Evolutionary conservation across 2,113 vertebrate species (phyloP).

Genomic region (Platysteira castanea): DNA sequence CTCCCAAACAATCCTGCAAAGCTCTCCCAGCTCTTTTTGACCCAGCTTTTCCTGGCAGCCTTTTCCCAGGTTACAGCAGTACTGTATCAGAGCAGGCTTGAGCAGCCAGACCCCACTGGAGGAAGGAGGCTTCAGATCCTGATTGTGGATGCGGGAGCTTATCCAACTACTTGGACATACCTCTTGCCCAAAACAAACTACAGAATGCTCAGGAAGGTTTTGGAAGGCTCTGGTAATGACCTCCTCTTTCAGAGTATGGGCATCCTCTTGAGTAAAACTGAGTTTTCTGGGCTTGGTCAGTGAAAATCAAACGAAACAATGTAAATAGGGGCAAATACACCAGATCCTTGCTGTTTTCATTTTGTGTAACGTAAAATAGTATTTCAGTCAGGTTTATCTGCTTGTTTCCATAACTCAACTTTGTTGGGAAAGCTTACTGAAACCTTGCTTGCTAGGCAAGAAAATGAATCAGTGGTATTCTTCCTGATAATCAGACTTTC

Average conservation of each 20-base stretch:
- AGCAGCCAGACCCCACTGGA: not conserved
- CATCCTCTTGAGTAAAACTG: not conserved
- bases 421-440: not conserved
- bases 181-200: not conserved
- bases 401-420: not conserved
- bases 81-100: not conserved
- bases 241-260: not conserved
- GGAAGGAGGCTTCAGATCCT: not conserved
- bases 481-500: not conserved
- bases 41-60: not conserved
- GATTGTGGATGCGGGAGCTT: accelerated
- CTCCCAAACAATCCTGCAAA: not conserved
- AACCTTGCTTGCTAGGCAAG: not conserved
- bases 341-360: not conserved
- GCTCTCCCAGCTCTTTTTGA: not conserved
- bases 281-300: not conserved
- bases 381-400: not conserved
- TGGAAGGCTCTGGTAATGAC: not conserved
- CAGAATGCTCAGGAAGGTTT: not conserved
- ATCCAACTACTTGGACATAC: not conserved
- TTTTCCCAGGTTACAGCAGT: not conserved
- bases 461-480: not conserved
- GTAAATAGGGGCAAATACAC: not conserved
- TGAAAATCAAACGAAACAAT: not conserved
- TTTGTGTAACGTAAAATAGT: not conserved